A percentile compares a stretch with the other conserved stretches of the same genome.
phyloP scores from a whole-genome alignment of 2,797 vertebrate genomes.

The Anguilla marmorata region DNA sequence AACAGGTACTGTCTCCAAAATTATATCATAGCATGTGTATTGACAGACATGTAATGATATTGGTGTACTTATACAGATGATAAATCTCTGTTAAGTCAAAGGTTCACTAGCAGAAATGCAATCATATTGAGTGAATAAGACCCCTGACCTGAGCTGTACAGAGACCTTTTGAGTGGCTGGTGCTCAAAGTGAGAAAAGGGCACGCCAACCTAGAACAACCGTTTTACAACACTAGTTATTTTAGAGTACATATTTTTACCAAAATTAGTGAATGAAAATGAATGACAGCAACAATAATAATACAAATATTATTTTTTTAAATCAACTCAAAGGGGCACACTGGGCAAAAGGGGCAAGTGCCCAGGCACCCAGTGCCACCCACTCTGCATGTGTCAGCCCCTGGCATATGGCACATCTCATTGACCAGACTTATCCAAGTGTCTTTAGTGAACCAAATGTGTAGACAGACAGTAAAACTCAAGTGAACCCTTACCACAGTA shows the following conservation, averaged over 20 bases:
- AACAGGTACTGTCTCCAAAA: neutral
- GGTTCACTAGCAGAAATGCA: neutral
- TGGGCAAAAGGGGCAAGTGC: too few relatives aligned
- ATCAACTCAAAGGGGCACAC: too few relatives aligned
- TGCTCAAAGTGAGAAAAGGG: too few relatives aligned
- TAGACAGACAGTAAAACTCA: neutral
- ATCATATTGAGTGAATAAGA: neutral
- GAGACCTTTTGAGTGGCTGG: too few relatives aligned
- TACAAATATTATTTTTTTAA: too few relatives aligned
- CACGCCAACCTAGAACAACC: too few relatives aligned
- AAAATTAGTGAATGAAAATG: too few relatives aligned
- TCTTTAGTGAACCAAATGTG: neutral
- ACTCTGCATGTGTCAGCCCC: too few relatives aligned
- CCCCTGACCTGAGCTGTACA: neutral
- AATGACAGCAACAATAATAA: too few relatives aligned
- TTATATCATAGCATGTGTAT: neutral
- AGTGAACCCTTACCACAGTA: constrained; percentile 2
- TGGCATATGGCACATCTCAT: neutral
- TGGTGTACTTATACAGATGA: neutral
- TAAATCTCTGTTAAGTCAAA: constrained; percentile 6
- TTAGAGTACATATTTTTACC: too few relatives aligned
- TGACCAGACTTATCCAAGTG: neutral
- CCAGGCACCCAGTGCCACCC: too few relatives aligned
- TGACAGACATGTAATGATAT: neutral
- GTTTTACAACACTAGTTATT: too few relatives aligned